Evolutionary conservation across 2,888 invertebrate genomes (phyloP).

Genomic region (Zelleria hepariella): DNA sequence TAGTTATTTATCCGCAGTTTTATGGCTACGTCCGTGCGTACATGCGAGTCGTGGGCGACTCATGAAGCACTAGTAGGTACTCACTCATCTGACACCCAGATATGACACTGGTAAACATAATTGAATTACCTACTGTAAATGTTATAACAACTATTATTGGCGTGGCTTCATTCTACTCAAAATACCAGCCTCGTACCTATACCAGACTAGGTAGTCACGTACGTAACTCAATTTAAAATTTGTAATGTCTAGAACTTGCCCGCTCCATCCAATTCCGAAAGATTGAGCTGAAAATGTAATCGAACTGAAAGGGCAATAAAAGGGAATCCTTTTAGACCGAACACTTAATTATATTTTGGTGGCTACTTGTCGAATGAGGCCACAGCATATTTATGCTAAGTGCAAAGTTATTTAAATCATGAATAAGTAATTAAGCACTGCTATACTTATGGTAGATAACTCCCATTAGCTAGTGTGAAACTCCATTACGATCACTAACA

Average conservation of each 20-base stretch:
- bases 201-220: background rate
- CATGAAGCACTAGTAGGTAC: background rate
- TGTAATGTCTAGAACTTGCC: background rate
- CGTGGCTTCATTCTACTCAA: slow-evolving; percentile 37
- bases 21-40: background rate
- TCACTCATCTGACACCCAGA: background rate
- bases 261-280: background rate
- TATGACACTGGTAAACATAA: background rate
- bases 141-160: slow-evolving; percentile 19
- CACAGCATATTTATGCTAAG: background rate
- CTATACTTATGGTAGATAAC: background rate
- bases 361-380: background rate
- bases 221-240: background rate
- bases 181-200: slow-evolving; percentile 1
- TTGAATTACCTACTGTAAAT: slow-evolving; percentile 7
- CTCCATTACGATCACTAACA: background rate
- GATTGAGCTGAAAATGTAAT: slow-evolving; percentile 10
- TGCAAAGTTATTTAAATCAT: background rate
- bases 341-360: background rate
- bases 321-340: background rate
- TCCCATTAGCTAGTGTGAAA: background rate
- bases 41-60: background rate
- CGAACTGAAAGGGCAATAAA: slow-evolving; percentile 9
- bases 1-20: background rate
- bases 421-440: background rate